A percentile compares a stretch with the other conserved stretches of the same genome.
Conservation (phyloP, 1,140 invertebrate genomes). For the Ceratoteleas bidentatus region DNA sequence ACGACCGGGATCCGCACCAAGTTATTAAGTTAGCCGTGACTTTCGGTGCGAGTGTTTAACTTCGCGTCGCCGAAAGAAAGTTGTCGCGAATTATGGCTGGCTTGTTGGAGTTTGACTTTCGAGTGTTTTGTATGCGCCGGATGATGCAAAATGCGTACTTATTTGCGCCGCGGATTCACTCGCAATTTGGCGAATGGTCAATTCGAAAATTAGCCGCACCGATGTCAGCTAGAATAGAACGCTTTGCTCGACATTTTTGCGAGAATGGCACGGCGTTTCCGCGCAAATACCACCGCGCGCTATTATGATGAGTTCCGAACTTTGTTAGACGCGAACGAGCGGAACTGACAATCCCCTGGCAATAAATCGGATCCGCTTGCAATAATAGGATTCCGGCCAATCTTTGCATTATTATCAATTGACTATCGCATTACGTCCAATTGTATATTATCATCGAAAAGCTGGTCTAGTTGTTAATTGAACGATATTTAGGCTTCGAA, state of each 20-base stretch:
- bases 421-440: not conserved
- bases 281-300: not conserved
- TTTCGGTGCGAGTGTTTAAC: conserved; percentile 37
- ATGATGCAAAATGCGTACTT: conserved; percentile 18
- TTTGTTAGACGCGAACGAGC: not conserved
- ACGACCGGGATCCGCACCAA: conserved; percentile 32
- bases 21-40: conserved; percentile 44
- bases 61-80: conserved; percentile 38
- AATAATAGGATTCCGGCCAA: conserved; percentile 1
- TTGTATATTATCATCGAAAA: not conserved
- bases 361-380: conserved; percentile 6
- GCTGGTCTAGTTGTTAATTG: not conserved
- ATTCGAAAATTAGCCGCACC: no score
- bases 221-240: no score
- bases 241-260: not conserved
- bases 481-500: not conserved
- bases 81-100: conserved; percentile 39
- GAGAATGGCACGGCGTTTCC: no score
- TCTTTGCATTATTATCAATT: conserved; percentile 9
- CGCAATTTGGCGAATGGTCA: not conserved
- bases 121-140: conserved; percentile 26
- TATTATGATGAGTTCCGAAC: not conserved
- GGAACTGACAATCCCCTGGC: not conserved
- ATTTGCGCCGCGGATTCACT: not conserved
- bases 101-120: conserved; percentile 34